Evolutionary conservation across 2,888 invertebrate species (phyloP).

Genomic region (Plemyria rubiginata): DNA sequence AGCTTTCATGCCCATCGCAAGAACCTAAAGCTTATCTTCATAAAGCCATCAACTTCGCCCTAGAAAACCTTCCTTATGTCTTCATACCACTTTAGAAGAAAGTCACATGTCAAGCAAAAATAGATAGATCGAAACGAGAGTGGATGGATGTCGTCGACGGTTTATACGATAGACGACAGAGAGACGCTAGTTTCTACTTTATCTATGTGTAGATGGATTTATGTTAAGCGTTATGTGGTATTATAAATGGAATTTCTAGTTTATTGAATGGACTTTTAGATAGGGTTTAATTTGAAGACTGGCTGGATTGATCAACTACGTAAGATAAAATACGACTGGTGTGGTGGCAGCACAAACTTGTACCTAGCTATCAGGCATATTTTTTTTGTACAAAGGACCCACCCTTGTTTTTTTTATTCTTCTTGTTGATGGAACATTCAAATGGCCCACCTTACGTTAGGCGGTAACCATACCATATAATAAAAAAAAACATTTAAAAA

Average conservation of each 20-base stretch:
- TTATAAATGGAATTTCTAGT: constrained; percentile 17
- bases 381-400: no score
- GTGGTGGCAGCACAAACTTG: no score
- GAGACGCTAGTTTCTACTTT: constrained; percentile 25
- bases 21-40: constrained; percentile 1
- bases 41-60: constrained; percentile 14
- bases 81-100: constrained; percentile 24
- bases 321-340: neutral
- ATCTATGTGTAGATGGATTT: constrained; percentile 30
- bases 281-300: constrained; percentile 4
- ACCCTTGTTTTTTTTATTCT: no score
- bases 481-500: no score
- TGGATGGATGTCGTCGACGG: constrained; percentile 25
- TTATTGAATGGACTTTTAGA: constrained; percentile 9
- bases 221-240: constrained; percentile 15
- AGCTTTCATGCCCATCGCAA: no score
- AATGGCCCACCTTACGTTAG: no score
- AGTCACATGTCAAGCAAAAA: constrained; percentile 29
- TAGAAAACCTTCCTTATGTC: constrained; percentile 12
- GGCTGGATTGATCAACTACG: neutral
- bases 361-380: no score
- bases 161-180: constrained; percentile 20
- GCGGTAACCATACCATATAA: no score
- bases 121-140: constrained; percentile 29
- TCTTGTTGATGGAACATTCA: no score